phyloP scores from a whole-genome alignment of 2,888 invertebrate genomes.

The Sepiola atlantica region DNA sequence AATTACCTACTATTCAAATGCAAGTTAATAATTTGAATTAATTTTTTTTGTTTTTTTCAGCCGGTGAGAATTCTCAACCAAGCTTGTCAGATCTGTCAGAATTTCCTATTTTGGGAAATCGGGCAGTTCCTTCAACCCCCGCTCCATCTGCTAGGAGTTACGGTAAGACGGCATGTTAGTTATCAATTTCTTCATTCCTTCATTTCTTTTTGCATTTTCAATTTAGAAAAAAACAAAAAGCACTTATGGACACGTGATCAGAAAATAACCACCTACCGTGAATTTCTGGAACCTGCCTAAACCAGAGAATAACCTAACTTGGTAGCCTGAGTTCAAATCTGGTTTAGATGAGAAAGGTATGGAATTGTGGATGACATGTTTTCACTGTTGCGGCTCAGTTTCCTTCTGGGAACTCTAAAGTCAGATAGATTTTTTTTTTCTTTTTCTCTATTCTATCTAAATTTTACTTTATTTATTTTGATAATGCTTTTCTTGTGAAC shows the following conservation, averaged over 20 bases:
- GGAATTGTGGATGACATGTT: neutral
- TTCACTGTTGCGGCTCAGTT: neutral
- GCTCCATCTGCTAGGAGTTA: slow-evolving; percentile 70
- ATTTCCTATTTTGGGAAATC: slow-evolving; percentile 71
- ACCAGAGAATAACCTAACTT: neutral
- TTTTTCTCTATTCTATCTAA: too few relatives aligned
- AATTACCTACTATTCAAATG: neutral
- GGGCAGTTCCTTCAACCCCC: slow-evolving; percentile 67
- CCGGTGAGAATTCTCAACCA: slow-evolving; percentile 63
- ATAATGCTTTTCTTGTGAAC: too few relatives aligned
- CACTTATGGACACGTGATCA: neutral
- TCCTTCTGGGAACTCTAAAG: neutral
- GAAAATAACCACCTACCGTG: neutral
- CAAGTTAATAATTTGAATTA: neutral
- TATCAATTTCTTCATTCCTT: slow-evolving; percentile 44
- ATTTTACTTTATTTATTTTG: too few relatives aligned
- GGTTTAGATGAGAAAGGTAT: neutral
- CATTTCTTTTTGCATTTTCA: slow-evolving; percentile 13
- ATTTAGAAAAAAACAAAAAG: neutral
- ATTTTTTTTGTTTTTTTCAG: slow-evolving; percentile 49
- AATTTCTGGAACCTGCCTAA: neutral
- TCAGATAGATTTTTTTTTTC: neutral
- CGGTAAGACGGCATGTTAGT: slow-evolving; percentile 62
- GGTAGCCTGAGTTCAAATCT: neutral
- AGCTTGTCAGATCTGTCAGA: slow-evolving; percentile 69